Base-by-base conservation (phyloP, 2,888 invertebrate genomes). In the Opisthograptis luteolata region DNA sequence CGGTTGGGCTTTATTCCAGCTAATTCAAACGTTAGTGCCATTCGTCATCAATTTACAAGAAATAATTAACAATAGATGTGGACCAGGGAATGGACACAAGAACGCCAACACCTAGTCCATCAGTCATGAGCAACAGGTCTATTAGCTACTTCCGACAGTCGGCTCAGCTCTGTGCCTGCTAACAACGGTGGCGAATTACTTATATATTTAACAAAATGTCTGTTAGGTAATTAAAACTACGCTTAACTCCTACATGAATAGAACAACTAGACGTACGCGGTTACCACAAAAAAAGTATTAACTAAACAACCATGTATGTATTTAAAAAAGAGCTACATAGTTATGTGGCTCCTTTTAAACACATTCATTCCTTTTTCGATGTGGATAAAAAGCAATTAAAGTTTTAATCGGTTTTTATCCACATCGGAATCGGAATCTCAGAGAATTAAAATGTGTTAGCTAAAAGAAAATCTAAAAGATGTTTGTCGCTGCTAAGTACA, bases 91-190 rank as follows among this genome's bases (percentile, higher is more conserved):
- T 48, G 59, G 55, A 53, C 30, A 32, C 44, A 42, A 40, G 48
- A 63, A 59, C 50, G 58, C 51, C 61, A 59, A 65, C 67, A 62
- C 60, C 55, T 48, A 64, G 61, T 62, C 69, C 73, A 78, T 83
- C 76, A 77, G 70, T 79, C 73, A 76, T 68, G 60, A 58, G 84
- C 86, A 87, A 86, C 86, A 87, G 73, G 86, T 82, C 74, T 77
- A 84, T 84, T 85, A 84, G 62, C 63, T 60, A 70, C 68, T 83
- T 83, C 84, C 81, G 81, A 75, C 78, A 76, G 68, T 62, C 55
- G 55, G 57, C 64, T 58, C 60, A 59, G 60, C 57, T 56, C 63
- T 60, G 49, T 65, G 68, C 72, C 73, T 73, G 67, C 66, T 71
- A 73, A 70, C 66, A 47, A 62, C 55, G 59, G 67, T 66, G 70